Evolutionary conservation across 2,888 invertebrate species (phyloP).

Genomic region (Noctua comes): DNA sequence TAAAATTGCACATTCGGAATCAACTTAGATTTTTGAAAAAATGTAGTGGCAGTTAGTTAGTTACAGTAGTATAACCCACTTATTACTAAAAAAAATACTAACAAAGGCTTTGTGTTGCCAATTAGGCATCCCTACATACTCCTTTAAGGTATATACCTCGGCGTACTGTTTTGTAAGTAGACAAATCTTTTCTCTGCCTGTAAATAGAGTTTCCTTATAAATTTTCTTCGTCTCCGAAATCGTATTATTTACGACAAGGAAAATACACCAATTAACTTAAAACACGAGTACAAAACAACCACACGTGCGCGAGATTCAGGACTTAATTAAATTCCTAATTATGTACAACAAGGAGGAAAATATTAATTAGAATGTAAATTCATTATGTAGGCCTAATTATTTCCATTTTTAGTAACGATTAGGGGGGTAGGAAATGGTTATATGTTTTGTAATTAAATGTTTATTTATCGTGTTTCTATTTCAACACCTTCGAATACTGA

Average conservation of each 20-base stretch:
- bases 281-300: constrained; percentile 26
- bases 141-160: neutral
- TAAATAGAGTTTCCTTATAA: neutral
- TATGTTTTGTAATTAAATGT: neutral
- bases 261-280: neutral
- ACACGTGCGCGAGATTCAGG: constrained; percentile 21
- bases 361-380: constrained; percentile 34
- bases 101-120: neutral
- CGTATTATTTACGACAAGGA: neutral
- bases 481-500: neutral
- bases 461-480: neutral
- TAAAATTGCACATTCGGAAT: too few species aligned
- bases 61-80: too few species aligned
- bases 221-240: neutral
- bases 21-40: too few species aligned
- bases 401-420: constrained; percentile 19
- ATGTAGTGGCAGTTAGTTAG: too few species aligned
- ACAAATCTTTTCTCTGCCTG: neutral
- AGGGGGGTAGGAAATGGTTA: neutral
- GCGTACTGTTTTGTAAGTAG: neutral
- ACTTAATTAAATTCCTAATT: constrained; percentile 56
- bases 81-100: too few species aligned
- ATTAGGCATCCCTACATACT: neutral
- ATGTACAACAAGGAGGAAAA: constrained; percentile 22
- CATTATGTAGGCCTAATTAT: constrained; percentile 45